phyloP scores from a whole-genome alignment of 35 echinoderm and acorn worm species.

The Amphiura filiformis region DNA sequence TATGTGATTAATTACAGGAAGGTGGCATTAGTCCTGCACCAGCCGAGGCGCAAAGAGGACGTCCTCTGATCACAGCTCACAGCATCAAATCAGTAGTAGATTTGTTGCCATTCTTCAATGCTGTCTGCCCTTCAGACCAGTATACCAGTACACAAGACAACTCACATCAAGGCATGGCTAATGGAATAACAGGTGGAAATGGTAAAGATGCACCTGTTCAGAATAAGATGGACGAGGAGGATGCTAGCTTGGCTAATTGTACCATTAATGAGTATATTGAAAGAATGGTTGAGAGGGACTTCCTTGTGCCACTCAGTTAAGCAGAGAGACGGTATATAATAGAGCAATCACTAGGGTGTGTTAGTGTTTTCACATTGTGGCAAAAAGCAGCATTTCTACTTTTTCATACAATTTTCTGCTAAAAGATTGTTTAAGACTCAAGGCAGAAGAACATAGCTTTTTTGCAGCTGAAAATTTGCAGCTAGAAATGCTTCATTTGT shows the following conservation, averaged over 20 bases:
- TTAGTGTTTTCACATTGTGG: no score
- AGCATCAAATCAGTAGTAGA: slow-evolving; percentile 82
- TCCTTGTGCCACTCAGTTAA: slow-evolving; percentile 50
- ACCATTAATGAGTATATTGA: slow-evolving; percentile 68
- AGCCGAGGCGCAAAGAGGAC: slow-evolving; percentile 37
- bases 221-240: slow-evolving; percentile 32
- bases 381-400: no score
- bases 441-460: no score
- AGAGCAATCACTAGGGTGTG: no score
- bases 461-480: no score
- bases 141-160: neutral
- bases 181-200: neutral
- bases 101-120: slow-evolving; percentile 93
- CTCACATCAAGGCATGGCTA: neutral
- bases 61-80: slow-evolving; percentile 81
- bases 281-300: slow-evolving; percentile 80
- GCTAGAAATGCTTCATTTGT: no score
- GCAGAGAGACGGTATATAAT: no score
- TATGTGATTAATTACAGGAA: no score
- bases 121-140: slow-evolving; percentile 57
- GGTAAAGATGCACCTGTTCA: slow-evolving; percentile 3
- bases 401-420: no score
- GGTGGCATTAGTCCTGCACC: slow-evolving; percentile 36
- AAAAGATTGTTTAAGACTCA: no score
- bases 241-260: neutral